phyloP scores from a whole-genome alignment of 92 coral and sea anemone species.

The Galaxea fascicularis region DNA sequence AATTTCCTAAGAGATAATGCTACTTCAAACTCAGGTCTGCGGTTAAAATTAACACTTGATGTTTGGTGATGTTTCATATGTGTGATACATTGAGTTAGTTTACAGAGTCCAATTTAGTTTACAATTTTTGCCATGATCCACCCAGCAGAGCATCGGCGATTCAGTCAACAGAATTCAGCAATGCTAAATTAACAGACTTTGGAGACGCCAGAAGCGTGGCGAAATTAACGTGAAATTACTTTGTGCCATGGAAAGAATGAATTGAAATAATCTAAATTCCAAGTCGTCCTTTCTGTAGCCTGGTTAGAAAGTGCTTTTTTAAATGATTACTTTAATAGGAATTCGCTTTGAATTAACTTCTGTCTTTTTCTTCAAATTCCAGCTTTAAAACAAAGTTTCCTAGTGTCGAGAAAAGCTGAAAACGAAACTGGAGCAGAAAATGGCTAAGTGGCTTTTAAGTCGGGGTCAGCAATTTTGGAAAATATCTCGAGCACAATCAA shows the following conservation, averaged over 20 bases:
- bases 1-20: neutral
- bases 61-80: too few relatives aligned
- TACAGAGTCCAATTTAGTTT: too few relatives aligned
- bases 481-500: too few relatives aligned
- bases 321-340: neutral
- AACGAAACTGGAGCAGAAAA: neutral
- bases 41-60: neutral
- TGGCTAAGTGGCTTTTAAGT: too few relatives aligned
- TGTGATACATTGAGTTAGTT: neutral
- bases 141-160: too few relatives aligned
- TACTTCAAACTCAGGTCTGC: neutral
- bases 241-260: neutral
- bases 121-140: too few relatives aligned
- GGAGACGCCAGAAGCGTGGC: too few relatives aligned
- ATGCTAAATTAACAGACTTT: too few relatives aligned
- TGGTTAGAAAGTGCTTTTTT: conserved; percentile 13
- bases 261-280: conserved; percentile 29
- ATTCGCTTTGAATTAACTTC: neutral
- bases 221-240: neutral
- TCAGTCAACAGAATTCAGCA: too few relatives aligned
- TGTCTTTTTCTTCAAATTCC: neutral
- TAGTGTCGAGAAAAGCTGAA: neutral
- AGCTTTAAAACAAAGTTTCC: conserved; percentile 1
- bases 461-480: too few relatives aligned
- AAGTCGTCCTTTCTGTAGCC: conserved; percentile 7